phyloP scores from a whole-genome alignment of 2,888 invertebrate species.

The Gnatocerus cornutus region DNA sequence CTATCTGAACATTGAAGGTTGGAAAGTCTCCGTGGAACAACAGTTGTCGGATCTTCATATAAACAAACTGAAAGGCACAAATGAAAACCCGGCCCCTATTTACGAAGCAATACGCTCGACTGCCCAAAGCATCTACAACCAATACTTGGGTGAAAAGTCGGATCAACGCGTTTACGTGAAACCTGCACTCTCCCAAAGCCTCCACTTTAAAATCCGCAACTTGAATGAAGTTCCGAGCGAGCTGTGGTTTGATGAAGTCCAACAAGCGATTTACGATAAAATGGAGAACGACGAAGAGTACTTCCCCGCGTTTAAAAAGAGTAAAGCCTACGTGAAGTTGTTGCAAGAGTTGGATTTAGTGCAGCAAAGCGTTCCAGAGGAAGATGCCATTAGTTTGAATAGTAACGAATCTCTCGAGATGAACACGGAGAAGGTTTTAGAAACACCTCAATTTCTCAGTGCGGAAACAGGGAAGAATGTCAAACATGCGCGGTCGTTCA shows the following conservation, averaged over 20 bases:
- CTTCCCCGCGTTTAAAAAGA: constrained; percentile 79
- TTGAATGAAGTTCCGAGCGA: constrained; percentile 77
- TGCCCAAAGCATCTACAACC: constrained; percentile 83
- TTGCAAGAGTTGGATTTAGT: constrained; percentile 82
- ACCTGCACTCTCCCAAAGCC: constrained; percentile 75
- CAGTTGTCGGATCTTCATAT: constrained; percentile 76
- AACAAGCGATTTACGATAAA: constrained; percentile 80
- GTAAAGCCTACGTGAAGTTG: constrained; percentile 79
- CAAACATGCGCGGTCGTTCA: constrained; percentile 69
- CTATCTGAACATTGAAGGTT: constrained; percentile 84
- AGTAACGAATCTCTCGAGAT: constrained; percentile 73
- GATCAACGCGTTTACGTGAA: constrained; percentile 78
- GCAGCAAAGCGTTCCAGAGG: constrained; percentile 75
- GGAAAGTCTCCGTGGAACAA: constrained; percentile 82
- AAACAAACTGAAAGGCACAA: constrained; percentile 69
- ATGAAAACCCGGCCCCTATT: constrained; percentile 68
- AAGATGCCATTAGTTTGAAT: constrained; percentile 74
- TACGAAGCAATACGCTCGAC: constrained; percentile 75
- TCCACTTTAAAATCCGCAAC: constrained; percentile 76
- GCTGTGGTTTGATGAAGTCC: constrained; percentile 89
- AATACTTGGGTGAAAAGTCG: constrained; percentile 84
- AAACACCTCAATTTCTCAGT: constrained; percentile 51
- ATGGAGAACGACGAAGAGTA: constrained; percentile 76
- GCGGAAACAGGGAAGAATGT: constrained; percentile 60
- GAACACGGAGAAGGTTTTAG: constrained; percentile 51